phyloP scores from a whole-genome alignment of 1,140 invertebrate species.

The Oedothorax gibbosus region DNA sequence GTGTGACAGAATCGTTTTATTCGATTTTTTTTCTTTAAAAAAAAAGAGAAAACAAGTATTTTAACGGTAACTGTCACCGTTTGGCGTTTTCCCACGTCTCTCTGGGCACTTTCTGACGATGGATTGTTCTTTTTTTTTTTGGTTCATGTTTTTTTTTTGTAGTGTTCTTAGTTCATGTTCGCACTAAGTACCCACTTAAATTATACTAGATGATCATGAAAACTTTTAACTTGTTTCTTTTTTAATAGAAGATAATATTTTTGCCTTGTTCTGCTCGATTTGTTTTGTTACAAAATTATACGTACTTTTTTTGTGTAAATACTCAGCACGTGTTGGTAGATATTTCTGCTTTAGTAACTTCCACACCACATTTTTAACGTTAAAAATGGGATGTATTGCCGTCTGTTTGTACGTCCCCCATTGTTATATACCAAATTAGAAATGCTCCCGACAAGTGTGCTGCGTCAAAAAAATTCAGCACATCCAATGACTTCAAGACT shows the following conservation, averaged over 20 bases:
- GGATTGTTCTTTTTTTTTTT: slow-evolving; percentile 18
- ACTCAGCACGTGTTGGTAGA: too few relatives aligned
- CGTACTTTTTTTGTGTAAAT: too few relatives aligned
- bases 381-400: too few relatives aligned
- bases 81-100: slow-evolving; percentile 32
- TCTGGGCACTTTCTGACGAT: neutral
- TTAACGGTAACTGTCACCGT: slow-evolving; percentile 18
- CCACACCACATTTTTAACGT: too few relatives aligned
- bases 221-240: slow-evolving; percentile 36
- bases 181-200: slow-evolving; percentile 13
- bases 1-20: slow-evolving; percentile 20
- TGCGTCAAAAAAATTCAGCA: too few relatives aligned
- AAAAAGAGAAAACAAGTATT: slow-evolving; percentile 43
- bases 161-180: neutral
- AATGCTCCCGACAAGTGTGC: too few relatives aligned
- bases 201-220: neutral
- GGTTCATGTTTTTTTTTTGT: neutral
- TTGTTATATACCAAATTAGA: too few relatives aligned
- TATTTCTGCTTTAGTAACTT: too few relatives aligned
- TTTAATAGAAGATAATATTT: slow-evolving; percentile 13
- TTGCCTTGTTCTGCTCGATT: too few relatives aligned
- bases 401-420: too few relatives aligned
- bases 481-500: too few relatives aligned
- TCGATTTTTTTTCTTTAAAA: slow-evolving; percentile 27
- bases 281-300: neutral